A percentile compares a stretch with the other conserved stretches of the same genome.
phyloP scores from a whole-genome alignment of 2,797 vertebrate genomes.

The Tarsius wallacei region DNA sequence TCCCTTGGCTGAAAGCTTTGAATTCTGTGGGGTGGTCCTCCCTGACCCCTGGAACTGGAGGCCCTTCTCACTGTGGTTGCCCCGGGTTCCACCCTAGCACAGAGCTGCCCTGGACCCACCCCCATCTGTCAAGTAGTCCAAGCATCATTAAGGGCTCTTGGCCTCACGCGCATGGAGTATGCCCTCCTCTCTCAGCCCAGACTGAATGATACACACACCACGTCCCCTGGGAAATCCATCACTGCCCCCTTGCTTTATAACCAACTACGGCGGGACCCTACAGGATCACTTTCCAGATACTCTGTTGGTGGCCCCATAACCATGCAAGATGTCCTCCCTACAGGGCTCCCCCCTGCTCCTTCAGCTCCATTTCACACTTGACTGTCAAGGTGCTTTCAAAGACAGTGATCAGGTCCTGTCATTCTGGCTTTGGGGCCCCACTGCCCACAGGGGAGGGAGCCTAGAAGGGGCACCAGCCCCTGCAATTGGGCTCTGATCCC shows the following conservation, averaged over 20 bases:
- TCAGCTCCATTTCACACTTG: too few species aligned
- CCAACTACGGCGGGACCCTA: background rate
- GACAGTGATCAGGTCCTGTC: accelerated
- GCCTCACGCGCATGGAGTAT: accelerated
- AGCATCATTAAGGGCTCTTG: background rate
- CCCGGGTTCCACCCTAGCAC: background rate
- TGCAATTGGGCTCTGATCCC: too few species aligned
- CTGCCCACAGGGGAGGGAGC: background rate
- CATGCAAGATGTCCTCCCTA: background rate
- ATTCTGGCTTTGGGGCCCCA: background rate
- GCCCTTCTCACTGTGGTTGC: background rate
- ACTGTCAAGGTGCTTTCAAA: background rate
- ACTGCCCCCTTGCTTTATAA: background rate
- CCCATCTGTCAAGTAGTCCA: background rate
- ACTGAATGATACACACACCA: too few species aligned
- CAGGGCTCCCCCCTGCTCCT: background rate
- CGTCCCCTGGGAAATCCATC: background rate
- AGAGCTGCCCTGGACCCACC: background rate
- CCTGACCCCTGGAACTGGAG: background rate
- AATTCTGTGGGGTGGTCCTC: background rate
- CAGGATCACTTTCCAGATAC: background rate
- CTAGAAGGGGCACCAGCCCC: background rate
- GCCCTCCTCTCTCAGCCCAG: background rate
- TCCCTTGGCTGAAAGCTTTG: background rate
- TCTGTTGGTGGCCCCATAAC: too few species aligned